These are phyloP conservation scores for Pangasianodon gigas DNA, from an alignment of 2,113 vertebrate genomes.

Conservation along the genomic window DNA sequence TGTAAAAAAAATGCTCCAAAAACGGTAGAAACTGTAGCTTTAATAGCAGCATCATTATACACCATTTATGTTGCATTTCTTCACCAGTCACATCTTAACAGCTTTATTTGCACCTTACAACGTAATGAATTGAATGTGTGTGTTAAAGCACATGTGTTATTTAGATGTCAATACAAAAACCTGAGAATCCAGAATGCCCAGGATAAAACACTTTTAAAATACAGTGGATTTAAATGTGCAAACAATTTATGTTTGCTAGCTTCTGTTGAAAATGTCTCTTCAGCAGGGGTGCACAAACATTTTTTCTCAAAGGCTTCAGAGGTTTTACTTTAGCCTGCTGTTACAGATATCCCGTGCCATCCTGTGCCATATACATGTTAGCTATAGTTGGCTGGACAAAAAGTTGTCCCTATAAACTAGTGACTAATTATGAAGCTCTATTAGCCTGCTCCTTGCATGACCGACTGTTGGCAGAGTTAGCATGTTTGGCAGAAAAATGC, in stretches of 20 bases:
- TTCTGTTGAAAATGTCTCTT: not conserved
- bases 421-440: not conserved
- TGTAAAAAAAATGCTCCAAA: constrained; percentile 15
- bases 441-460: not conserved
- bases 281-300: not conserved
- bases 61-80: not conserved
- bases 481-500: not conserved
- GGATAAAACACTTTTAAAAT: not conserved
- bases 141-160: not conserved
- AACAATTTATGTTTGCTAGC: not conserved
- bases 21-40: not conserved
- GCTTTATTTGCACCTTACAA: not conserved
- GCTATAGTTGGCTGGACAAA: not conserved
- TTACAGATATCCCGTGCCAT: not conserved
- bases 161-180: not conserved
- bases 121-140: not conserved
- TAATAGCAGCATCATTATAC: not conserved
- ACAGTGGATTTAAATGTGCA: not conserved
- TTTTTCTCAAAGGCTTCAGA: not conserved
- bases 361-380: not conserved
- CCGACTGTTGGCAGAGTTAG: too few relatives aligned
- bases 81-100: not conserved
- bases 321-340: not conserved
- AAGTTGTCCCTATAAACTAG: not conserved
- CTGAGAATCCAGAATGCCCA: not conserved